A percentile compares a stretch with the other conserved stretches of the same genome.
phyloP scores from a whole-genome alignment of 2,113 vertebrate species.

The Hydrochoerus hydrochaeris region DNA sequence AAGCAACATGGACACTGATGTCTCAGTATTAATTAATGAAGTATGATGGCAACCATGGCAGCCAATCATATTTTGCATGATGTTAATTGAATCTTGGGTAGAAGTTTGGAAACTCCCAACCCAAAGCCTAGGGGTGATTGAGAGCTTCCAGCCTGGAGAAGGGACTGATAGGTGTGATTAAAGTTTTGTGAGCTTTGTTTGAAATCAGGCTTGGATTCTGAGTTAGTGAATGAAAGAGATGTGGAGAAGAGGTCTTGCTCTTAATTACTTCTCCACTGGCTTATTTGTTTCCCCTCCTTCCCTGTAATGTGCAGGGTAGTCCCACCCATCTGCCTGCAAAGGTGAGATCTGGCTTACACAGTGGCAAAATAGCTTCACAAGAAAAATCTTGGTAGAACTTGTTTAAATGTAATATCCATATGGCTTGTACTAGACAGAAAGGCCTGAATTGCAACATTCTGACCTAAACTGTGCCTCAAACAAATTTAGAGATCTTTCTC shows the following conservation, averaged over 20 bases:
- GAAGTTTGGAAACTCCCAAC: constrained; percentile 42
- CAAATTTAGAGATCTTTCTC: neutral
- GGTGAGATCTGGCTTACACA: neutral
- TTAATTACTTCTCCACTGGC: neutral
- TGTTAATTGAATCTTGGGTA: constrained; percentile 64
- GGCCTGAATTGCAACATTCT: neutral
- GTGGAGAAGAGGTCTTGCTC: neutral
- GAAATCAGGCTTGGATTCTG: neutral
- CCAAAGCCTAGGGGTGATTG: neutral
- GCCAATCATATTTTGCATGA: constrained; percentile 74
- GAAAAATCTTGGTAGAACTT: neutral
- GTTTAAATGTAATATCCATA: neutral
- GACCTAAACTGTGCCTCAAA: neutral
- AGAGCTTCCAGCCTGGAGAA: neutral
- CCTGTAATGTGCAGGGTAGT: neutral
- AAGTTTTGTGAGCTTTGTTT: neutral
- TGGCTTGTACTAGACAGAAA: constrained; percentile 19
- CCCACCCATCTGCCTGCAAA: neutral
- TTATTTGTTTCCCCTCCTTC: neutral
- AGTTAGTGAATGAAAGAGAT: neutral
- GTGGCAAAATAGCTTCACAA: neutral
- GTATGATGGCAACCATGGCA: constrained; percentile 70
- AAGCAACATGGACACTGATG: neutral
- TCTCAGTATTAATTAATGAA: constrained; percentile 74
- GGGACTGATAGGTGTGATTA: neutral